These are phyloP conservation scores for Philantomba maxwellii DNA, from an alignment of 2,113 vertebrate genomes.

Conservation along the genomic window DNA sequence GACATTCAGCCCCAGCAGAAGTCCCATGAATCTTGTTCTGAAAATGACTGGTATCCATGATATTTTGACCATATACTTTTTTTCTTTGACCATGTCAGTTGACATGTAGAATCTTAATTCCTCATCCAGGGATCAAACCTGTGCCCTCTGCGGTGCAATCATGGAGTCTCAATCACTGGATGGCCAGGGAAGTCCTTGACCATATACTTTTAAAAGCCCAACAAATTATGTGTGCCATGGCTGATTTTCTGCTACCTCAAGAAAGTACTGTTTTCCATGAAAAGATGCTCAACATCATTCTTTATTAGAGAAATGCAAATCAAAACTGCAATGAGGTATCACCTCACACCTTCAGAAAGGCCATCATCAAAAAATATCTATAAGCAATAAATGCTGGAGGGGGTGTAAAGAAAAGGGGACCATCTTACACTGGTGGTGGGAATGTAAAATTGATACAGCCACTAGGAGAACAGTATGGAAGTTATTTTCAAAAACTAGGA, in stretches of 20 bases:
- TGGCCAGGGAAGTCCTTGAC: not conserved
- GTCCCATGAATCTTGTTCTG: not conserved
- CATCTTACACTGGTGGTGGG: not conserved
- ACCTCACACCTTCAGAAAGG: not conserved
- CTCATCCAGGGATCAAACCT: not conserved
- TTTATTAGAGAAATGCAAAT: not conserved
- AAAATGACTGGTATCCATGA: not conserved
- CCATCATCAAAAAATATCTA: not conserved
- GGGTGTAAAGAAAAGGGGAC: not conserved
- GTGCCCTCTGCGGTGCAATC: fast-evolving
- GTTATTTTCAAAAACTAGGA: not conserved
- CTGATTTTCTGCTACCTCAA: not conserved
- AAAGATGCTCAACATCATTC: not conserved
- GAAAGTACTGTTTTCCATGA: not conserved
- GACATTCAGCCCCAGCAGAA: not conserved
- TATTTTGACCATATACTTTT: not conserved
- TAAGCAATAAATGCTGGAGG: not conserved
- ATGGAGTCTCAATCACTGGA: not conserved
- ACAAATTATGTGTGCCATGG: not conserved
- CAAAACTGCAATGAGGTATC: not conserved
- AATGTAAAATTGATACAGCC: not conserved
- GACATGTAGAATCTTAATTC: not conserved
- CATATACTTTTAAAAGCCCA: not conserved
- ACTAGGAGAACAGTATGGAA: not conserved
- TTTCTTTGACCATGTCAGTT: not conserved